Evolutionary conservation across 2,888 invertebrate genomes (phyloP).

Genomic region (Pristionchus arcanus): DNA sequence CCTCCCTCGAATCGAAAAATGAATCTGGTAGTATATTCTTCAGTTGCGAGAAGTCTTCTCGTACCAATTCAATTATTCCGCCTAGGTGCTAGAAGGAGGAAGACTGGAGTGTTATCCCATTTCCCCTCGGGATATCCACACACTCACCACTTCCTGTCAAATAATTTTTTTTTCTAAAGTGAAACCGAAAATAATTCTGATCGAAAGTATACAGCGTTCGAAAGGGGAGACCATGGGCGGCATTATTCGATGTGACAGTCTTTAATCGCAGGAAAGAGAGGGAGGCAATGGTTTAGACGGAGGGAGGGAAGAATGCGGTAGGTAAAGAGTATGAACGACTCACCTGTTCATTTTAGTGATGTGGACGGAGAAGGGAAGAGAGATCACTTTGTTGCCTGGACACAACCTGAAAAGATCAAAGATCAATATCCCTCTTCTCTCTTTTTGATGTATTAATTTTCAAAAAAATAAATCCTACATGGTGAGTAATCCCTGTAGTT

Average conservation of each 20-base stretch:
- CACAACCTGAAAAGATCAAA: conserved; percentile 48
- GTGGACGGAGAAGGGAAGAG: conserved; percentile 40
- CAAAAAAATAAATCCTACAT: conserved; percentile 9
- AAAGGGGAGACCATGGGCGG: neutral
- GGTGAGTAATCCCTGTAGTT: conserved; percentile 33
- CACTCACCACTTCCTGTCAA: neutral
- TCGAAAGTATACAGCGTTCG: no score
- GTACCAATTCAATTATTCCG: conserved; percentile 42
- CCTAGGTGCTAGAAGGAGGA: conserved; percentile 26
- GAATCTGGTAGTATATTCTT: neutral
- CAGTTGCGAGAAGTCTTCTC: conserved; percentile 8
- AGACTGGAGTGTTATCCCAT: neutral
- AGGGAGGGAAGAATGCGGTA: neutral
- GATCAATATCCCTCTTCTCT: no score
- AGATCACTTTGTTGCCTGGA: conserved; percentile 33
- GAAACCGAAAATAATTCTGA: neutral
- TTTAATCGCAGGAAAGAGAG: conserved; percentile 10
- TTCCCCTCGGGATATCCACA: neutral
- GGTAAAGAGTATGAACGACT: neutral
- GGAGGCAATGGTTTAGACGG: neutral
- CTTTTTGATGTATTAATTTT: neutral
- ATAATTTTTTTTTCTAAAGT: neutral
- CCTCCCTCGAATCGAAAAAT: neutral
- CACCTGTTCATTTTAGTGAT: conserved; percentile 48
- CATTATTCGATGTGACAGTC: conserved; percentile 24